These are phyloP conservation scores for Dinothrombium tinctorium DNA, from an alignment of 1,140 invertebrate genomes.

Conservation along the genomic window DNA sequence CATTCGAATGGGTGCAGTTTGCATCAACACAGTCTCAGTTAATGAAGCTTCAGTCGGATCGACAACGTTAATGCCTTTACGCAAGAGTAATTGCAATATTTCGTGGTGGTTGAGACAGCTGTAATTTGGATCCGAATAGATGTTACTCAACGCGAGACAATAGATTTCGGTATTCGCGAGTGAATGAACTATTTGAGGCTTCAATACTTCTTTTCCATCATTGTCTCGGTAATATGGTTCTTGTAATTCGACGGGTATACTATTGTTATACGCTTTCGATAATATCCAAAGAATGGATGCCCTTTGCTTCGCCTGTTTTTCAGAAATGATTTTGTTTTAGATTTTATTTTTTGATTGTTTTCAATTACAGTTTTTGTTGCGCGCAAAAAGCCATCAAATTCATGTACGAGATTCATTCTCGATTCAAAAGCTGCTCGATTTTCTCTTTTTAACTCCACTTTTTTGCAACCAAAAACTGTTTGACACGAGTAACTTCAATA, in stretches of 20 bases:
- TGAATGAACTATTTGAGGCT: constrained; percentile 68
- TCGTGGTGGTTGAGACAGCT: too few species aligned
- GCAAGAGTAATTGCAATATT: constrained; percentile 49
- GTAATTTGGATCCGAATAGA: too few species aligned
- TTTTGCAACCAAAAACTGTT: too few species aligned
- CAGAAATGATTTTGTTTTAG: too few species aligned
- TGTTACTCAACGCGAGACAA: constrained; percentile 76
- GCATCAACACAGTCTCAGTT: constrained; percentile 84
- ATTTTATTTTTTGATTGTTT: too few species aligned
- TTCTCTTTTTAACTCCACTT: too few species aligned
- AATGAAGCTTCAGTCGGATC: constrained; percentile 59
- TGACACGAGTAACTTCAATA: too few species aligned
- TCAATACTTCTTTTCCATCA: constrained; percentile 77
- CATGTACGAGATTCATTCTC: too few species aligned
- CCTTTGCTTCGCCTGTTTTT: constrained; percentile 80
- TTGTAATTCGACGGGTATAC: constrained; percentile 70
- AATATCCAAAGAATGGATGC: too few species aligned
- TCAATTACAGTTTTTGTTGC: too few species aligned
- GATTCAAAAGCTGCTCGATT: too few species aligned
- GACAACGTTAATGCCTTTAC: constrained; percentile 67
- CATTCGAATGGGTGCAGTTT: constrained; percentile 82
- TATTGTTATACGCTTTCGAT: constrained; percentile 88
- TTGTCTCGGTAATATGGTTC: constrained; percentile 88
- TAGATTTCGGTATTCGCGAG: constrained; percentile 86
- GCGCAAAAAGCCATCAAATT: too few species aligned